These are phyloP conservation scores for Tenthredo amoena DNA, from an alignment of 2,888 invertebrate species.

Conservation along the genomic window DNA sequence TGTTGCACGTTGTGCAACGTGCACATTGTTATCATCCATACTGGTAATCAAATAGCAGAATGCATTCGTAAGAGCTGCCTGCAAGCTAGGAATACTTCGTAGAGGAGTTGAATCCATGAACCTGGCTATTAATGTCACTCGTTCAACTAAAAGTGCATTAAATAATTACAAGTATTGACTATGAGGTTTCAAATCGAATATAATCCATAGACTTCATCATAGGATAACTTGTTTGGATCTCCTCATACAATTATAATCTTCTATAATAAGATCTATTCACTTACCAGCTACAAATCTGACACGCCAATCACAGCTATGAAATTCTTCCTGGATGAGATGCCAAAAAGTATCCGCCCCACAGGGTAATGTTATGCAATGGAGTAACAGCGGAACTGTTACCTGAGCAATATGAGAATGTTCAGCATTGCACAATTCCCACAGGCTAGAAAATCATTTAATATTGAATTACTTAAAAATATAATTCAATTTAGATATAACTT, in stretches of 20 bases:
- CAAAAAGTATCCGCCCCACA: conserved; percentile 98
- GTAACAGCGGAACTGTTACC: conserved; percentile 93
- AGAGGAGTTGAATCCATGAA: conserved; percentile 96
- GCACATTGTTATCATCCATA: conserved; percentile 96
- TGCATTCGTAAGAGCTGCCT: conserved; percentile 96
- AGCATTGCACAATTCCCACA: conserved; percentile 96
- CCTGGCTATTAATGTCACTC: conserved; percentile 94
- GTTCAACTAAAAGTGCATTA: conserved; percentile 84
- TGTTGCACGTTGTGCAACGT: conserved; percentile 96
- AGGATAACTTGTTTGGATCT: not conserved
- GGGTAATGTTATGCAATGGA: conserved; percentile 97
- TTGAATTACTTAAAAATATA: not conserved
- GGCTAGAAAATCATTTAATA: conserved; percentile 79
- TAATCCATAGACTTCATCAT: not conserved
- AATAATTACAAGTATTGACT: not conserved
- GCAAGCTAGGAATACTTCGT: conserved; percentile 89
- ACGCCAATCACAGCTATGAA: conserved; percentile 94
- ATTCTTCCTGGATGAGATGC: conserved; percentile 96
- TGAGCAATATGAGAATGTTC: conserved; percentile 97
- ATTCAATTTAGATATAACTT: not conserved
- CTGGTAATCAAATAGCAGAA: conserved; percentile 98
- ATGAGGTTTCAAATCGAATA: not conserved
- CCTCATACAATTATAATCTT: not conserved
- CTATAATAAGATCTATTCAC: not conserved
- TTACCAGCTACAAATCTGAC: conserved; percentile 92